Conservation (phyloP, 2,113 vertebrate genomes). For the Brachyhypopomus gauderio region DNA sequence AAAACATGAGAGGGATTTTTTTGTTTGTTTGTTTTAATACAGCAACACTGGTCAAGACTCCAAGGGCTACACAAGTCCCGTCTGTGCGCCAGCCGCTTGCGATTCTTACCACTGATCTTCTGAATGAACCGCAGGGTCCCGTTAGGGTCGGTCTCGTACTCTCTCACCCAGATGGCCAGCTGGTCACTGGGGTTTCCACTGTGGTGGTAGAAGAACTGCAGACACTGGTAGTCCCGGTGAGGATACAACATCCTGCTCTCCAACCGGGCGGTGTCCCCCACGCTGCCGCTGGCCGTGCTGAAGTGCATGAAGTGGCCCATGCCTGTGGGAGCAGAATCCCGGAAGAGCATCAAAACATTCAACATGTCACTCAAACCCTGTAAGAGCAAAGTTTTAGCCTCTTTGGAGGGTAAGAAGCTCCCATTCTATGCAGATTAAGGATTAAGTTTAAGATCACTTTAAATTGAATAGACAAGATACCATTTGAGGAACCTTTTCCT, state of each 20-base stretch:
- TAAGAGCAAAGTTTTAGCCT: no score
- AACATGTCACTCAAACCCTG: no score
- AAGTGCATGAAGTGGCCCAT: constrained; percentile 94
- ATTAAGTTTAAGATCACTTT: no score
- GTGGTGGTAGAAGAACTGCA: constrained; percentile 90
- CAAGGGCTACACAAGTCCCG: not conserved
- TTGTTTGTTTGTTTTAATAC: not conserved
- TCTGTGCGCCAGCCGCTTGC: not conserved
- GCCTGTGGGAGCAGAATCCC: constrained; percentile 65
- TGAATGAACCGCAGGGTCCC: constrained; percentile 74
- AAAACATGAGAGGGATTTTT: not conserved
- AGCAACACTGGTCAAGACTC: not conserved
- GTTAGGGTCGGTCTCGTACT: constrained; percentile 69
- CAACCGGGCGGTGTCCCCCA: constrained; percentile 71
- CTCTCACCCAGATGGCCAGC: constrained; percentile 77
- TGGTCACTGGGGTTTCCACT: constrained; percentile 71
- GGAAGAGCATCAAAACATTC: no score
- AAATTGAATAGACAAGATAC: no score
- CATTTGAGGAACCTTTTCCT: no score
- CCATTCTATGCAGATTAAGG: no score
- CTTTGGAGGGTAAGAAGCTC: no score
- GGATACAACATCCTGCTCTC: constrained; percentile 87
- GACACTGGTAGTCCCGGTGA: constrained; percentile 85
- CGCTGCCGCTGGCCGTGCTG: constrained; percentile 59
- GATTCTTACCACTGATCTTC: constrained; percentile 75